Evolutionary conservation across 2,888 invertebrate genomes (phyloP), one percentile per base, ranked within the genome.

Genomic region (Pardosa pseudoannulata): DNA sequence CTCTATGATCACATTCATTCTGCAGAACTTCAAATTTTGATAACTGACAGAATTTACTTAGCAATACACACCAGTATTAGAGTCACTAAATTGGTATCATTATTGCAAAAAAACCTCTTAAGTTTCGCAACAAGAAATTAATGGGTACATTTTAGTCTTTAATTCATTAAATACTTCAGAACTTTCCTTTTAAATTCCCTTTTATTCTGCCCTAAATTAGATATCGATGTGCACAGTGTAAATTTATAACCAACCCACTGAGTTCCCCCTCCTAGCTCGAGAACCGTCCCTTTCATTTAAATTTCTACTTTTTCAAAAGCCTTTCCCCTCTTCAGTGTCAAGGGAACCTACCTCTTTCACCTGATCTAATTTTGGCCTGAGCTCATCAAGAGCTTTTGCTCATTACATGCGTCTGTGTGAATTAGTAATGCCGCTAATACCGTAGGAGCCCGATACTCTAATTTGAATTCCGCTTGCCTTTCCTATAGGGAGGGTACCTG

Each of bases 371-470:
- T 79, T 79, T 31, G 74, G 68, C 29, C 70, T 73, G 68, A 79
- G 79, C 85, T 86, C 85, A 79, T 86, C 79, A 86, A 50, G 39
- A 28, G n/a, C 23, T 31, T 41, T 32, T 46, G 62, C 85, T 79
- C 85, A 86, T 86, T 79, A 79, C 70, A 86, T 46, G 85, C 74
- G 85, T 79, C 85, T 86, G 67, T 67, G 70, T 75, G 79, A 74
- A 79, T 86, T 86, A 86, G 79, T 68, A 79, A 79, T 85, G 79
- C 78, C 23, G 62, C 65, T 78, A 78, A 70, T 56, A 76, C 65
- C 27, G 46, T 65, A 62, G 56, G 16, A 67, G 73, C 46, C 74
- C 56, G 56, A 79, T 71, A 56, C 64, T 82, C 75, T 70, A 82
- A 64, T 83, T 83, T 64, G 76, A 78, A 83, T 78, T 83, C 83